phyloP scores from a whole-genome alignment of 2,888 invertebrate species.

The Drosophila putrida region DNA sequence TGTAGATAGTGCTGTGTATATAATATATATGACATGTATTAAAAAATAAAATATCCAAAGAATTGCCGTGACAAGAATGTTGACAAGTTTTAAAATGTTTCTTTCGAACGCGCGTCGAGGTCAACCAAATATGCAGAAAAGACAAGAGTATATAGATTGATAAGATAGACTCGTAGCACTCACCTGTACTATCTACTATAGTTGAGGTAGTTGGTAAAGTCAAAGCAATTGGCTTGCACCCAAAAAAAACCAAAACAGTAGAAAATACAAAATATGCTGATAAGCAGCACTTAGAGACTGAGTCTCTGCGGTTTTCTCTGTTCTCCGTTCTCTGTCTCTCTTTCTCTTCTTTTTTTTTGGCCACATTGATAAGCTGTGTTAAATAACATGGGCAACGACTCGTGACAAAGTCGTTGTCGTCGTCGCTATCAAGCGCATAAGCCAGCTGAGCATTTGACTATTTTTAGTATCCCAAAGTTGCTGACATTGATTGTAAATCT shows the following conservation, averaged over 20 bases:
- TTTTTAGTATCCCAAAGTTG: slow-evolving; percentile 55
- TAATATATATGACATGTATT: slow-evolving; percentile 2
- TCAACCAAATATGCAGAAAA: slow-evolving; percentile 48
- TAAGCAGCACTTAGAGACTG: slow-evolving; percentile 22
- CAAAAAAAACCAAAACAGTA: slow-evolving; percentile 23
- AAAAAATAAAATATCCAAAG: slow-evolving; percentile 3
- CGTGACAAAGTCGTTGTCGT: slow-evolving; percentile 59
- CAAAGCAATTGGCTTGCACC: slow-evolving; percentile 50
- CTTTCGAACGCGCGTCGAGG: slow-evolving; percentile 22
- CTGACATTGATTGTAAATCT: slow-evolving; percentile 78
- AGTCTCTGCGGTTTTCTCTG: background rate
- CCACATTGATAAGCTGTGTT: slow-evolving; percentile 59
- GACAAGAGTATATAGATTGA: slow-evolving; percentile 43
- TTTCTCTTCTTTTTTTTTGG: slow-evolving; percentile 24
- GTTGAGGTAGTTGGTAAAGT: slow-evolving; percentile 41
- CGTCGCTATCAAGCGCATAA: slow-evolving; percentile 49
- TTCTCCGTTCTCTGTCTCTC: background rate
- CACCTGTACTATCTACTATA: slow-evolving; percentile 6
- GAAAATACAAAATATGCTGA: slow-evolving; percentile 12
- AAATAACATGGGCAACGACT: slow-evolving; percentile 35
- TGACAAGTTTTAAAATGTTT: slow-evolving; percentile 11
- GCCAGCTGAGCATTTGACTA: slow-evolving; percentile 53
- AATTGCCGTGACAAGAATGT: slow-evolving; percentile 8
- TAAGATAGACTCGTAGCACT: slow-evolving; percentile 41
- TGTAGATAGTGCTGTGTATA: background rate